Base-by-base conservation (phyloP, 2,113 vertebrate species). In the Romanogobio albipinnatus region DNA sequence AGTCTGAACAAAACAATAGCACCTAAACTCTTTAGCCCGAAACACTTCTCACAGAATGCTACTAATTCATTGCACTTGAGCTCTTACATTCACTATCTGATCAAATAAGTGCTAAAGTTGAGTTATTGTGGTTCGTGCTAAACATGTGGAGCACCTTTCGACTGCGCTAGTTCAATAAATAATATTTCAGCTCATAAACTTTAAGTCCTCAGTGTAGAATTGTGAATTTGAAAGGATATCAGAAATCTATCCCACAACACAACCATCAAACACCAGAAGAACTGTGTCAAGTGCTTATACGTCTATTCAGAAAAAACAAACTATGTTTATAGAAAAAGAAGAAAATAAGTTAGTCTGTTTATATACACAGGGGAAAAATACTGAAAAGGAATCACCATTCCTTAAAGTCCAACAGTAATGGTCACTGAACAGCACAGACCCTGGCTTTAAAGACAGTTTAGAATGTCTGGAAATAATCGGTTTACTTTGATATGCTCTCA, bases 91-190 rank as follows among this genome's bases (percentile, higher is more conserved):
- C 78, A 66, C n/a, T 13, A 24, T 58, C 75, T 39, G 29, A 58
- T 10, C 36, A 14, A 61, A 61, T 9, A 24, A 24, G 3, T 24
- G 29, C 7, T 58, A 17, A 70, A 53, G 39, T 8, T 29, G 68
- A 53, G 49, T 14, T 22, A 1, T 15, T 15, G 7, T 33, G 3
- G 17, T 68, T 45, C 15, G 24, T n/a, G 17, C 9, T 4, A 15
- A 26, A 43, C 2, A 36, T n/a, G 26, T 19, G 22, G 13, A 62
- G 13, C 24, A 26, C 1, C 1, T 22, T 58, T 26, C n/a, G 39
- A 56, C 80, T 24, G 33, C 56, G 49, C 13, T 24, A 17, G 26
- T 58, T 82, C 5, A 58, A 73, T 82, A 82, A 82, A 82, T 58
- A 58, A 71, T 8, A 64, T 26, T 49, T 19, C 14, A 24, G 76